Percentiles rank a stretch among this genome's conserved stretches.
These are phyloP conservation scores for Phyllostomus hastatus DNA, from an alignment of 2,113 vertebrate genomes.

Conservation along the genomic window DNA sequence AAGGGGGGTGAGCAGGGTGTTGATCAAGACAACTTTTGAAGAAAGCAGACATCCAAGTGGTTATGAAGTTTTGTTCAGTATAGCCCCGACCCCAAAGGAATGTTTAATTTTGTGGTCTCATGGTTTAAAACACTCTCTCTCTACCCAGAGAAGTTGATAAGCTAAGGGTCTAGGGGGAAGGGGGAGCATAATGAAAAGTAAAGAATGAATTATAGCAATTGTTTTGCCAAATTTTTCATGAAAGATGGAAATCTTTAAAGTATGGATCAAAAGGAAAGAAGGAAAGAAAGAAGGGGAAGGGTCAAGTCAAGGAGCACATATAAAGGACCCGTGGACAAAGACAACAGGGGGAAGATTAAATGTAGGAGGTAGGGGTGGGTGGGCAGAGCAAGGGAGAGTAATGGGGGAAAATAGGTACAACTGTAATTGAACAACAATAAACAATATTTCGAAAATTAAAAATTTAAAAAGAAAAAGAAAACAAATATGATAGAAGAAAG, in stretches of 20 bases:
- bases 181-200: neutral
- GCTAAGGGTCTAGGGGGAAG: rapidly evolving
- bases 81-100: neutral
- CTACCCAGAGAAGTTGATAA: neutral
- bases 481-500: neutral
- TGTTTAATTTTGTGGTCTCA: neutral
- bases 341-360: no score
- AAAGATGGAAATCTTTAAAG: neutral
- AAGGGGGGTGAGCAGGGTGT: neutral
- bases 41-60: neutral
- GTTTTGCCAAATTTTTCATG: neutral
- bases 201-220: neutral
- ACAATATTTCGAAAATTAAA: no score
- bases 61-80: neutral
- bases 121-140: neutral
- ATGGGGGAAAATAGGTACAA: no score
- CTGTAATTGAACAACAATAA: no score
- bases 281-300: neutral
- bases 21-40: neutral
- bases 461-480: no score
- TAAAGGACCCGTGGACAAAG: no score
- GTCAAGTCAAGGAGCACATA: no score
- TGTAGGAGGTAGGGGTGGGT: no score
- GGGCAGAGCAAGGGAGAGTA: no score
- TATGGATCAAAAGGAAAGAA: neutral